Evolutionary conservation across 2,113 vertebrate species (phyloP), one percentile per base, ranked within the genome.

Genomic region (Hyaena hyaena): DNA sequence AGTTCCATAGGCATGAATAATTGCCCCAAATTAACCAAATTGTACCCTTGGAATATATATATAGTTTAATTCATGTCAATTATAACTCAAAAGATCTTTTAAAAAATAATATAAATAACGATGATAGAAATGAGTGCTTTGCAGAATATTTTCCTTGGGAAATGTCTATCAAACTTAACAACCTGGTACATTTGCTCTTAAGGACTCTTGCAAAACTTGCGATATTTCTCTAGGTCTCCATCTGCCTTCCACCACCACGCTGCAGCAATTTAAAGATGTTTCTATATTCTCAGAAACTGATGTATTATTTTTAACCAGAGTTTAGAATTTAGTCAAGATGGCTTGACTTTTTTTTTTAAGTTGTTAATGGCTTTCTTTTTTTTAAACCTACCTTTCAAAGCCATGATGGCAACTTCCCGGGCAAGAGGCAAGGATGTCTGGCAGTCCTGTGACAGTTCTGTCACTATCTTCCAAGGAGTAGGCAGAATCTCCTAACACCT

Each of bases 241-340:
- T 85, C 39, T 79, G 82, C 10, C 39, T 96, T 66, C 16, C 9
- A 76, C 39, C 9, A 76, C 39, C 9, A 58, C 63, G 0, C 68
- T 89, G 9, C 73, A 79, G 66, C 68, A 79, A 50, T 68, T 50
- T 79, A 88, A 97, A 93, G 55, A 12, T 6, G 55, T 90, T 95
- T 88, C 26, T 31, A 0, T 88, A 74, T 93, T 74, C 63, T 83
- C 88, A 90, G 55, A 89, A 93, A 55, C 43, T 26, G 65, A 10
- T 23, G 28, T 84, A 39, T 92, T 94, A 77, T 90, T 97, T 96
- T 93, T 76, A 93, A 73, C 33, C 53, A 95, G 53, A 96, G 93
- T 19, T 96, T 23, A 89, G 15, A 53, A 39, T 63, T 95, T 96
- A 77, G 43, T 86, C 2, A 35, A 86, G 73, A 45, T 45, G 43